phyloP scores from a whole-genome alignment of 2,888 invertebrate genomes.

The Congeria kusceri region DNA sequence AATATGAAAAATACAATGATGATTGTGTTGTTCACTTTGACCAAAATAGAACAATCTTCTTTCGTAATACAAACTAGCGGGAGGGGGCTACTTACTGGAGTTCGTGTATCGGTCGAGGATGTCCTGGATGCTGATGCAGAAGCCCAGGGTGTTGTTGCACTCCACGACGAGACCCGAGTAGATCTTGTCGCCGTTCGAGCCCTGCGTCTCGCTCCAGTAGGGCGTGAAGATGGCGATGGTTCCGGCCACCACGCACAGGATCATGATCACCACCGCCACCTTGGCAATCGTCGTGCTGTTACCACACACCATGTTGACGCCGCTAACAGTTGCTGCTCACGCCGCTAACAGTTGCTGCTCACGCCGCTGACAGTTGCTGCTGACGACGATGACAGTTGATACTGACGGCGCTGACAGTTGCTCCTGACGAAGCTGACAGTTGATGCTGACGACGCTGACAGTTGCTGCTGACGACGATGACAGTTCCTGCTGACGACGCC shows the following conservation, averaged over 20 bases:
- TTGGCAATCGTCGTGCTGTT: constrained; percentile 51
- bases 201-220: constrained; percentile 45
- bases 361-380: too few species aligned
- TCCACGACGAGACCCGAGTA: constrained; percentile 52
- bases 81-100: constrained; percentile 24
- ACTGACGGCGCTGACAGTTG: too few species aligned
- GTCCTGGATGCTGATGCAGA: constrained; percentile 39
- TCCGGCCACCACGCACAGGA: constrained; percentile 41
- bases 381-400: too few species aligned
- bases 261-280: constrained; percentile 52
- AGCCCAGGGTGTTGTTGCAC: constrained; percentile 43
- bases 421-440: too few species aligned
- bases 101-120: constrained; percentile 52
- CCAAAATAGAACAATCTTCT: too few species aligned
- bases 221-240: constrained; percentile 58
- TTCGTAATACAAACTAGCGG: too few species aligned
- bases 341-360: too few species aligned
- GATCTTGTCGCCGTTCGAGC: constrained; percentile 29
- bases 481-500: too few species aligned
- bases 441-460: too few species aligned
- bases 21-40: too few species aligned
- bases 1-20: too few species aligned
- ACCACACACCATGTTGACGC: constrained; percentile 47
- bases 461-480: too few species aligned
- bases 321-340: background rate